Evolutionary conservation across 2,113 vertebrate species (phyloP).

Genomic region (Saccopteryx bilineata): DNA sequence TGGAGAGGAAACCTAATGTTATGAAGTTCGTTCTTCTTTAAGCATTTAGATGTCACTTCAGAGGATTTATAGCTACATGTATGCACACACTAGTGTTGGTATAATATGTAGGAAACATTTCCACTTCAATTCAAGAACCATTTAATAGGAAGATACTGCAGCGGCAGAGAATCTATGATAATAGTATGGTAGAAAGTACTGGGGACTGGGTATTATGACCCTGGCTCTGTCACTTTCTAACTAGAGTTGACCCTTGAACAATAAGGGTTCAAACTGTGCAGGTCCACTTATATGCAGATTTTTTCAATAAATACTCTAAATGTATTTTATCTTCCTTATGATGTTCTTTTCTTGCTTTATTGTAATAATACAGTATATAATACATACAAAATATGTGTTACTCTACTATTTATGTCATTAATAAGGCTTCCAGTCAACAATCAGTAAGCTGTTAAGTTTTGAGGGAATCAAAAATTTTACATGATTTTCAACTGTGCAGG

Average conservation of each 20-base stretch:
- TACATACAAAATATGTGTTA: neutral
- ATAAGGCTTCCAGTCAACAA: neutral
- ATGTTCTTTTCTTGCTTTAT: neutral
- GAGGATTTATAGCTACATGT: neutral
- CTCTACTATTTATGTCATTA: neutral
- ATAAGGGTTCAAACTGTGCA: neutral
- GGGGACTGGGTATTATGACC: neutral
- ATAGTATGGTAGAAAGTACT: neutral
- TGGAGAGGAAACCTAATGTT: neutral
- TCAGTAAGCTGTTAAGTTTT: neutral
- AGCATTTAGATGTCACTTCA: constrained; percentile 12
- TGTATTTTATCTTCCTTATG: neutral
- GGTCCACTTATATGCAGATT: neutral
- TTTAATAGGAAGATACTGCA: neutral
- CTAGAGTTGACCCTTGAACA: neutral
- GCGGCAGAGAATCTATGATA: neutral
- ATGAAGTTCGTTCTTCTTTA: neutral
- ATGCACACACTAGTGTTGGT: neutral
- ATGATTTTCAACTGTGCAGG: neutral
- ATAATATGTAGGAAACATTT: constrained; percentile 17
- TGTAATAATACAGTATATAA: neutral
- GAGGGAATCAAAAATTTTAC: neutral
- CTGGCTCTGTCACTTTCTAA: neutral
- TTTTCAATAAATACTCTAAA: neutral
- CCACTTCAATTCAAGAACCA: constrained; percentile 12